Conservation (phyloP, 37 sponge, comb jelly and placozoan genomes). For the Geodia barretti region DNA sequence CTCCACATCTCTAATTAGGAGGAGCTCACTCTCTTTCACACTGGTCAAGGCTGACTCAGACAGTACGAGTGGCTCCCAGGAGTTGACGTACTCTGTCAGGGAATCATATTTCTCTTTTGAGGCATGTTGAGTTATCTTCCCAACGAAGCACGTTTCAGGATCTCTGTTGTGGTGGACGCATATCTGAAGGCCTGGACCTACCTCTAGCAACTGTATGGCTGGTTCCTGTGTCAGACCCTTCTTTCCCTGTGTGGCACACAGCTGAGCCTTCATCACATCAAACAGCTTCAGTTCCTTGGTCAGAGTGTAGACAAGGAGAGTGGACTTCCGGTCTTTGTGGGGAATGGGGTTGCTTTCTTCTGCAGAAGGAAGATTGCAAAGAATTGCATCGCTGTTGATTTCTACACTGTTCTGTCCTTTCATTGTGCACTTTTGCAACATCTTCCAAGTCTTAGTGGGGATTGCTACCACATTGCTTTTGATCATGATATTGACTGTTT, state of each 20-base stretch:
- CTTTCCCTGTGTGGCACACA: neutral
- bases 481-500: neutral
- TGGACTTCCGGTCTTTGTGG: neutral
- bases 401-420: neutral
- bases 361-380: neutral
- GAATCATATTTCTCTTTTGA: constrained; percentile 11
- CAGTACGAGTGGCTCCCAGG: constrained; percentile 43
- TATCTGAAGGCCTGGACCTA: constrained; percentile 36
- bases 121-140: neutral
- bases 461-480: neutral
- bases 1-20: constrained; percentile 28
- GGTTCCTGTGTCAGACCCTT: neutral
- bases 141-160: constrained; percentile 38
- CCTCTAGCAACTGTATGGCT: constrained; percentile 46
- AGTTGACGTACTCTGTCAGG: constrained; percentile 24
- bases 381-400: neutral
- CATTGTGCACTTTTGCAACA: neutral
- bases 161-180: constrained; percentile 51
- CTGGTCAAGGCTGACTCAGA: constrained; percentile 35
- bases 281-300: neutral
- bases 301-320: neutral
- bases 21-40: constrained; percentile 21
- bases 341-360: neutral
- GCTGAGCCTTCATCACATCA: constrained; percentile 28
- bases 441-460: neutral